Percentiles rank a stretch among this genome's conserved stretches.
Evolutionary conservation across 2,888 invertebrate species (phyloP).

Genomic region (Gortyna flavago): DNA sequence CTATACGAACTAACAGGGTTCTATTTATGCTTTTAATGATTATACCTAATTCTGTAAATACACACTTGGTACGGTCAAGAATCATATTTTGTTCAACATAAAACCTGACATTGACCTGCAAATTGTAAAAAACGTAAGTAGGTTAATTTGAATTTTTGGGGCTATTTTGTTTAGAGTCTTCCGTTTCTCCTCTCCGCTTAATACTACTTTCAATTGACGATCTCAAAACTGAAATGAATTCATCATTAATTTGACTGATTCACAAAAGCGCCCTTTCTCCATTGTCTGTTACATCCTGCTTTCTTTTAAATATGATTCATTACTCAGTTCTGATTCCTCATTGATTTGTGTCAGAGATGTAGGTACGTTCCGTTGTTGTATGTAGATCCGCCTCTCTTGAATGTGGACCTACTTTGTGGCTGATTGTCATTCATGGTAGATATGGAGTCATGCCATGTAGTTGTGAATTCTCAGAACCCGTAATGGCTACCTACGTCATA

Average conservation of each 20-base stretch:
- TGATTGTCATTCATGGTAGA: conserved; percentile 51
- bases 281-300: conserved; percentile 50
- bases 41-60: neutral
- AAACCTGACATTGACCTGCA: neutral
- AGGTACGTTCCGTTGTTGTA: conserved; percentile 29
- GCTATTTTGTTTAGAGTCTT: neutral
- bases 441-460: conserved; percentile 44
- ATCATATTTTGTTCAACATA: neutral
- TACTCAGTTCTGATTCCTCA: conserved; percentile 44
- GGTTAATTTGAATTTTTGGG: neutral
- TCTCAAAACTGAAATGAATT: conserved; percentile 23
- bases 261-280: conserved; percentile 40
- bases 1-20: neutral
- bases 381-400: conserved; percentile 56
- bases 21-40: neutral
- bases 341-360: conserved; percentile 56
- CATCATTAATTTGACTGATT: conserved; percentile 32
- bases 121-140: neutral
- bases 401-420: conserved; percentile 38
- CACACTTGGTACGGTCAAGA: neutral
- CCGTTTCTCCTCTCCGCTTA: no score
- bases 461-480: conserved; percentile 33
- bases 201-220: conserved; percentile 9
- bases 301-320: conserved; percentile 62
- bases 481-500: conserved; percentile 42